These are phyloP conservation scores for Drosophila acutilabella DNA, from an alignment of 2,888 invertebrate genomes.

Conservation along the genomic window DNA sequence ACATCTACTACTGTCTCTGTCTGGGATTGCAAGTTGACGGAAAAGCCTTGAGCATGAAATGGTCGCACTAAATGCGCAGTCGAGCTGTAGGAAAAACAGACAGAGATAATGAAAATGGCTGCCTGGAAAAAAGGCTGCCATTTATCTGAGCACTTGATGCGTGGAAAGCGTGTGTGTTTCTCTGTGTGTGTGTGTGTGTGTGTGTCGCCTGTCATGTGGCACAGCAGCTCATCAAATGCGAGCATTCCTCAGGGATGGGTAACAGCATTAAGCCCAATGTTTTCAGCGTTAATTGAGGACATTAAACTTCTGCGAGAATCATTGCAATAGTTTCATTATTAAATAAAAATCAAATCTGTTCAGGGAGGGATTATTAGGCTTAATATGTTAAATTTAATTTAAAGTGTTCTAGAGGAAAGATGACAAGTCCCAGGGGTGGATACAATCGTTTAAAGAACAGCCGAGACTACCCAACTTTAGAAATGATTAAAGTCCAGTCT, in stretches of 20 bases:
- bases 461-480: too few species aligned
- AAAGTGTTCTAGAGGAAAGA: too few species aligned
- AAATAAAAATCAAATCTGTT: neutral
- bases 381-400: too few species aligned
- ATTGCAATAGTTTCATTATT: neutral
- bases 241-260: neutral
- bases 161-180: constrained; percentile 13
- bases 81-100: constrained; percentile 39
- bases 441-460: neutral
- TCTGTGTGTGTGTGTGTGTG: constrained; percentile 11
- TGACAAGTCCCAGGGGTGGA: too few species aligned
- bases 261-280: neutral
- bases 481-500: too few species aligned
- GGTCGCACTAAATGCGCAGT: constrained; percentile 67
- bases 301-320: neutral
- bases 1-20: neutral
- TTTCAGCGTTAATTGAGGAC: neutral
- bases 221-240: constrained; percentile 32
- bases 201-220: constrained; percentile 47
- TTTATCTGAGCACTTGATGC: constrained; percentile 59
- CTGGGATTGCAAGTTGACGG: constrained; percentile 32
- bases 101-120: constrained; percentile 67
- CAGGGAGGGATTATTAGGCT: too few species aligned
- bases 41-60: constrained; percentile 56
- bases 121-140: constrained; percentile 47